Evolutionary conservation across 92 coral and sea anemone genomes (phyloP), one percentile per base, ranked within the genome.

Genomic region (Diadumene lineata): DNA sequence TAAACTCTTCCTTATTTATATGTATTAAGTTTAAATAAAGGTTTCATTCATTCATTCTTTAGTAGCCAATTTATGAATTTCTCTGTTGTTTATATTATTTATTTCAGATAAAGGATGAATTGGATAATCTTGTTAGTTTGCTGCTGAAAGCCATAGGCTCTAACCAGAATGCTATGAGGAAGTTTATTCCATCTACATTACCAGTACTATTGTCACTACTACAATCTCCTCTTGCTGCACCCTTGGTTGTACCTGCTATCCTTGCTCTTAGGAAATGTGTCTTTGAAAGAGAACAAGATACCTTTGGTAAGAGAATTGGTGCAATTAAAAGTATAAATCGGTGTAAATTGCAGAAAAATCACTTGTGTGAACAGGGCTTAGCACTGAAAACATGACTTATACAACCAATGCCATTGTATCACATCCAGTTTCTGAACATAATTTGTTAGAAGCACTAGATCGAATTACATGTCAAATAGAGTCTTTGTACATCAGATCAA

Each of bases 181-280:
- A 60, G 58, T 80, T 88, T 64, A 77, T 89, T 61, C 89, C 98
- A 11, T 60, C 84, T 29, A 71, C 82, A 31, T 75, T 89, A 18
- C 84, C 84, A 55, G 85, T 63, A 18, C 81, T 92, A 31, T 63
- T 90, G 51, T 70, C 96, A 0, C 57, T 94, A 34, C 83, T 92
- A 60, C 61, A 63, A 72, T 94, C 97, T 26, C 98, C 98, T 19
- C 75, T 94, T 58, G 91, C 97, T 44, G 92, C 98, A 11, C 86
- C 96, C 3, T 72, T 71, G 25, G 77, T 82, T 31, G 70, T 84
- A 17, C 82, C 90, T 19, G 79, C 86, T 29, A 71, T 94, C 55
- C 56, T 92, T 70, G 88, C 89, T 19, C 87, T 94, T 31, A 81
- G 92, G 24, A 85, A 87, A 29, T 81, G 82, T 66, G 91, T 85